These are phyloP conservation scores for Stratiomys singularior DNA, from an alignment of 2,888 invertebrate species.

Conservation along the genomic window DNA sequence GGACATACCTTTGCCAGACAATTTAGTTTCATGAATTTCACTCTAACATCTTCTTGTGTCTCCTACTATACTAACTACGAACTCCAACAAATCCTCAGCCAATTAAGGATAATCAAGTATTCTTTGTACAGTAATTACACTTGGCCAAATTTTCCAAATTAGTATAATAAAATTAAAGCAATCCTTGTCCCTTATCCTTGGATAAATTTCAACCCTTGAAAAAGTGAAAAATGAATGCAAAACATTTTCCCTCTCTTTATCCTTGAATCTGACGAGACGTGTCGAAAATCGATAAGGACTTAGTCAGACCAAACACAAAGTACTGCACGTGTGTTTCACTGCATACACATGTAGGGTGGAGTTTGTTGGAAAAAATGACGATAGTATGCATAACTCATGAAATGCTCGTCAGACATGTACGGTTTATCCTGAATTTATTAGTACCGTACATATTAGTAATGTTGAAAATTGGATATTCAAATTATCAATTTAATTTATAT, in stretches of 20 bases:
- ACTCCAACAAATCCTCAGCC: not conserved
- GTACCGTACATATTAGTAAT: too few species aligned
- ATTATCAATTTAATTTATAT: too few species aligned
- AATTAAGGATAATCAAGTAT: not conserved
- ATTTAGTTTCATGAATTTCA: too few species aligned
- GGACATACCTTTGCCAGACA: too few species aligned
- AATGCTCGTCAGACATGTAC: not conserved
- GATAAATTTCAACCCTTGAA: not conserved
- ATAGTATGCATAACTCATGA: not conserved
- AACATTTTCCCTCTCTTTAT: not conserved
- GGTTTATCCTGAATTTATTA: not conserved
- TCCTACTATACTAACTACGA: not conserved
- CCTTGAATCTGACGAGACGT: not conserved
- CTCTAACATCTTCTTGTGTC: too few species aligned
- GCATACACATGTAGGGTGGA: too few species aligned
- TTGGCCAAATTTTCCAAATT: too few species aligned
- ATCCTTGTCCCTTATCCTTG: too few species aligned
- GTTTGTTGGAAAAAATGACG: not conserved
- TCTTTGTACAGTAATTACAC: not conserved
- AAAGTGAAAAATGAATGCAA: too few species aligned
- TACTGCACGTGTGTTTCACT: not conserved
- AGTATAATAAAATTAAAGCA: too few species aligned
- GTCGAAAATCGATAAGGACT: not conserved
- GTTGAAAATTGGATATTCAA: too few species aligned
- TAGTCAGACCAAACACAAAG: not conserved